Conservation (phyloP, 2,113 vertebrate species). For the Zingel zingel region DNA sequence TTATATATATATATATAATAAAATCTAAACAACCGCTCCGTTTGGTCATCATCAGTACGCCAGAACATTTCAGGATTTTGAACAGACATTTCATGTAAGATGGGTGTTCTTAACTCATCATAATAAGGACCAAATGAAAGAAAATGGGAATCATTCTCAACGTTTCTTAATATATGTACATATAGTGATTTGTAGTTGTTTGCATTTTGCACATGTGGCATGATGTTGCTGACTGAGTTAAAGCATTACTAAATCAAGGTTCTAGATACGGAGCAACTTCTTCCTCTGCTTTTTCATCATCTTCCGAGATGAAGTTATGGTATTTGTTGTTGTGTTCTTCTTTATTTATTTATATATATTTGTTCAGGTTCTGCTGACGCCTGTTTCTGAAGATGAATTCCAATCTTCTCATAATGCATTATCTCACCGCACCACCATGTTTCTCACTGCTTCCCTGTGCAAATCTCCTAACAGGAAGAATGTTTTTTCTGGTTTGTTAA, state of each 20-base stretch:
- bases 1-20: too few relatives aligned
- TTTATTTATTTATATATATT: background rate
- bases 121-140: too few relatives aligned
- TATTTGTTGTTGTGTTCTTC: background rate
- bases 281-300: background rate
- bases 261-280: background rate
- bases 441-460: background rate
- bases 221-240: background rate
- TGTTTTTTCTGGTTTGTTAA: slow-evolving; percentile 8
- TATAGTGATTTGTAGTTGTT: background rate
- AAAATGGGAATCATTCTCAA: too few relatives aligned
- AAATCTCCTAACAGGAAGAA: background rate
- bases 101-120: too few relatives aligned
- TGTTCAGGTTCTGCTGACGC: background rate
- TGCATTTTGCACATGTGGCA: background rate
- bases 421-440: background rate
- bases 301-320: background rate
- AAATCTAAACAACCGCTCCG: too few relatives aligned
- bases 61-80: too few relatives aligned
- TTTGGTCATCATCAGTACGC: too few relatives aligned
- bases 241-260: background rate
- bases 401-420: background rate
- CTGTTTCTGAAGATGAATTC: slow-evolving; percentile 17
- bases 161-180: too few relatives aligned
- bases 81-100: too few relatives aligned